Percentiles rank a stretch among this genome's conserved stretches.
phyloP scores from a whole-genome alignment of 2,797 vertebrate species.

The Enoplosus armatus region DNA sequence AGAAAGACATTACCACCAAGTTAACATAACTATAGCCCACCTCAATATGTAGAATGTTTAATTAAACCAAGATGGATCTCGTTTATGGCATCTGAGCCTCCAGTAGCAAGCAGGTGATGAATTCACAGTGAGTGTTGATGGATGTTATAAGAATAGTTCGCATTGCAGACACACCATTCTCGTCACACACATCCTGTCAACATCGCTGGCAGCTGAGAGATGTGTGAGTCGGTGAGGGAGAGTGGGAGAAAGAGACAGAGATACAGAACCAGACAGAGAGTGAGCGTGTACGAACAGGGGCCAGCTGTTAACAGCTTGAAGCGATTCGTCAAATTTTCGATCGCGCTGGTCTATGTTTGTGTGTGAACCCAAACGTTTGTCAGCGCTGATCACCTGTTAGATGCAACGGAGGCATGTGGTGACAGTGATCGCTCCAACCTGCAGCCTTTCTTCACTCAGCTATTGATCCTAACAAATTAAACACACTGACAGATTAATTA shows the following conservation, averaged over 20 bases:
- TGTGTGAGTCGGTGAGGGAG: constrained; percentile 27
- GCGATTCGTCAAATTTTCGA: constrained; percentile 40
- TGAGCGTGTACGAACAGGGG: constrained; percentile 53
- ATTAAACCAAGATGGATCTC: constrained; percentile 37
- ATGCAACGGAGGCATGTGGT: constrained; percentile 30
- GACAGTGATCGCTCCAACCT: constrained; percentile 41
- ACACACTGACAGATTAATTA: constrained; percentile 71
- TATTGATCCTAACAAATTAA: constrained; percentile 47
- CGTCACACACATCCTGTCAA: constrained; percentile 76
- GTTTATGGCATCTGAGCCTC: constrained; percentile 36
- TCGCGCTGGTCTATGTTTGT: constrained; percentile 27
- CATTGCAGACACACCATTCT: constrained; percentile 72
- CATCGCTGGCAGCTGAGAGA: constrained; percentile 69
- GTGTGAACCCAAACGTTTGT: constrained; percentile 39
- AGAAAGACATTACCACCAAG: constrained; percentile 3
- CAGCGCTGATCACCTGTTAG: constrained; percentile 61
- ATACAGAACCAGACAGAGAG: constrained; percentile 31
- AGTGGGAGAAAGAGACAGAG: constrained; percentile 27
- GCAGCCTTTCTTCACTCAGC: constrained; percentile 24
- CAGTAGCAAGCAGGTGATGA: constrained; percentile 80
- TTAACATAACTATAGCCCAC: constrained; percentile 22
- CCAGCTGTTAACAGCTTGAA: constrained; percentile 73
- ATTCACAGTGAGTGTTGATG: constrained; percentile 63
- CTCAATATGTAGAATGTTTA: constrained; percentile 37
- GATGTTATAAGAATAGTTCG: constrained; percentile 74